Evolutionary conservation across 2,888 invertebrate genomes (phyloP), one percentile per base, ranked within the genome.

Genomic region (Drosophila fulvimacula): DNA sequence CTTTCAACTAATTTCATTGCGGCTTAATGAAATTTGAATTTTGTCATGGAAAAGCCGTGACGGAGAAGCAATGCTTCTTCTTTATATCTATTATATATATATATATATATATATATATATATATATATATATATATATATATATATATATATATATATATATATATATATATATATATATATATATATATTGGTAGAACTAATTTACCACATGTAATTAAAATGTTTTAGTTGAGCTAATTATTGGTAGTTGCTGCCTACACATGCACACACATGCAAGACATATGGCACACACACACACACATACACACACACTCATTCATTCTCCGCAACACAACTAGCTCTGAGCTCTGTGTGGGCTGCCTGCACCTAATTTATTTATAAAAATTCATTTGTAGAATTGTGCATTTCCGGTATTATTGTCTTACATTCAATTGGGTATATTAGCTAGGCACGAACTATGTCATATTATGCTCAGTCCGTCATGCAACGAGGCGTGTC

Each of bases 341-440:
- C 30, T 13, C 41, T 65, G 34, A 39, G 56, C n/a, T 19, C n/a
- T 68, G 66, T 58, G 80, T 76, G 68, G 81, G 73, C 32, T 30
- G 73, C 59, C 67, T 73, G 69, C 71, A 71, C 69, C 71, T 67
- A 65, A 63, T 69, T 73, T 73, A 64, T 70, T 64, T 66, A 69
- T 48, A 67, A 48, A 64, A 60, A 65, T 62, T 63, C 70, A 76
- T 71, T 76, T 66, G 61, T 67, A 61, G 61, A 61, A 56, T 69
- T 81, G 69, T 81, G 61, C 65, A 69, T 78, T 78, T 81, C 81
- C 82, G 75, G 79, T 67, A 71, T 61, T 67, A 57, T 61, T 62
- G 55, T 49, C 62, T 42, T 42, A 38, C 52, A 36, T 32, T 17
- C 38, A 53, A 42, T 24, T 48, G 60, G 44, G 32, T 60, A 58